Evolutionary conservation across 2,888 invertebrate species (phyloP), one percentile per base, ranked within the genome.

Genomic region (Uloborus plumipes): DNA sequence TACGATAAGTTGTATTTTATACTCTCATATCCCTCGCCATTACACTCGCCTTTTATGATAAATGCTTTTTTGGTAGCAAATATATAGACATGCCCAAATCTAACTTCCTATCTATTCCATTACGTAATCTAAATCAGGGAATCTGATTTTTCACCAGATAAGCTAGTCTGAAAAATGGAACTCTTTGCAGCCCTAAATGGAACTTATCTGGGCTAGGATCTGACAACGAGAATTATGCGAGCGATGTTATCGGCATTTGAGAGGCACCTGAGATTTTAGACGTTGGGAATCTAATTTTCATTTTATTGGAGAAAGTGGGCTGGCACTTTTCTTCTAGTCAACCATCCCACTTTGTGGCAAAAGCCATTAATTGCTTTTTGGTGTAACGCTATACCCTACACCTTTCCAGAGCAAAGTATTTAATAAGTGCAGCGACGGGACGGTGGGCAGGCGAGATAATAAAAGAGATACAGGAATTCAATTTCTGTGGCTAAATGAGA

Each of bases 341-440:
- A 50, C 11, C 58, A 20, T 22, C 55, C 74, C 74, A 49, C 74
- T 31, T 39, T 58, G 58, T 75, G 31, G 59, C 26, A 20, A 65
- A n/a, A 66, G 50, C 22, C 49, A 67, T 75, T 75, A 67, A 75
- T 75, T 75, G 75, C 67, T 75, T 75, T 51, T 75, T 18, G 39
- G 73, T 58, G n/a, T 39, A 39, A 39, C 7, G 39, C 11, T 2
- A n/a, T n/a, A 9, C 39, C 39, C 39, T 39, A 39, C 39, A 39
- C 39, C 39, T 39, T 39, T 39, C 39, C 39, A 39, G n/a, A n/a
- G 39, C 39, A 39, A 39, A 39, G 39, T 39, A 39, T 39, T 39
- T 39, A 39, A 39, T 7, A 39, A 39, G 39, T 2, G 39, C 39
- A 39, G 39, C 39, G 39, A 39, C 39, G 39, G 39, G 39, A 39